Percentiles rank a stretch among this genome's conserved stretches.
These are phyloP conservation scores for Trichopoda pennipes DNA, from an alignment of 2,888 invertebrate species.

Conservation along the genomic window DNA sequence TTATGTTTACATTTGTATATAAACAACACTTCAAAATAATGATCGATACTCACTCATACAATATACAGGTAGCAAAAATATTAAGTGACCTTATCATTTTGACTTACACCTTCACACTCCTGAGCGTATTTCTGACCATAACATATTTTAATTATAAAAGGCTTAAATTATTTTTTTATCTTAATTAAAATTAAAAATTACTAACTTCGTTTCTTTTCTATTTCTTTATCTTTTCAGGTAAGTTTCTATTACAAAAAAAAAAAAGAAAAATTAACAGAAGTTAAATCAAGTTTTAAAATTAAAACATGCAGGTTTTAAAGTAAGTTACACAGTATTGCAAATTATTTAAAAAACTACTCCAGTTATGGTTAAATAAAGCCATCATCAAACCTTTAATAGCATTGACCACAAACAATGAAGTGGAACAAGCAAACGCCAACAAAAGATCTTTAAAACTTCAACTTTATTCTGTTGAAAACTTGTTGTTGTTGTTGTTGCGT, in stretches of 20 bases:
- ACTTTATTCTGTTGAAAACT: not conserved
- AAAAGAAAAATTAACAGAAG: no score
- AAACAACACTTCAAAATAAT: no score
- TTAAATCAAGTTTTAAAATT: not conserved
- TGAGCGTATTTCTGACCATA: no score
- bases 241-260: slow-evolving; percentile 20
- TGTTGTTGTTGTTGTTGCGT: not conserved
- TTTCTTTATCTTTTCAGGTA: slow-evolving; percentile 54
- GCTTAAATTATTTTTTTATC: not conserved
- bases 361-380: slow-evolving; percentile 4
- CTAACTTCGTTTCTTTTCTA: not conserved
- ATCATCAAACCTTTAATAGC: not conserved
- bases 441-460: slow-evolving; percentile 21
- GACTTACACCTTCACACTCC: no score
- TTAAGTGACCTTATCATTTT: no score
- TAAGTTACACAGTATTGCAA: slow-evolving; percentile 1
- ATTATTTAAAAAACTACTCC: not conserved
- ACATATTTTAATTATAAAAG: no score
- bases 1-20: no score
- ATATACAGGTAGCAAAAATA: no score
- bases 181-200: not conserved
- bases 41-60: no score
- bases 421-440: not conserved
- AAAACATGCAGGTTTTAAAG: not conserved
- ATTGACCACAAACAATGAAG: not conserved